phyloP scores from a whole-genome alignment of 2,113 vertebrate genomes.

The Chaetura pelagica region DNA sequence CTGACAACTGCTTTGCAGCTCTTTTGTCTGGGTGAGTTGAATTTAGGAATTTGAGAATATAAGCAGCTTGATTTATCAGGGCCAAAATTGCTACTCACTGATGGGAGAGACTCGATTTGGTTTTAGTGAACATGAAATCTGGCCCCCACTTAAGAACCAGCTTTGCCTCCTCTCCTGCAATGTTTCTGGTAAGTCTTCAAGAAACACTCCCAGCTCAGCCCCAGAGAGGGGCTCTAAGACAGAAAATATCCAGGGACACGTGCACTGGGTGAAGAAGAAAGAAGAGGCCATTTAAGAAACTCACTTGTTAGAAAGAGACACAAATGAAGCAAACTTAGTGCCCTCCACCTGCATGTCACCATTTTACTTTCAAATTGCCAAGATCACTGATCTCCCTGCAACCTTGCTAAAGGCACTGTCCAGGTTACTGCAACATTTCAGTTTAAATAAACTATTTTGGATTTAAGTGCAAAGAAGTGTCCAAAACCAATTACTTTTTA shows the following conservation, averaged over 20 bases:
- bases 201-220: background rate
- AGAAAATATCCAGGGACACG: background rate
- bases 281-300: background rate
- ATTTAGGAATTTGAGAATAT: background rate
- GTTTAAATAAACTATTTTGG: background rate
- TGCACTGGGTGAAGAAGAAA: background rate
- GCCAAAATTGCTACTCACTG: background rate
- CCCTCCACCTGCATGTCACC: background rate
- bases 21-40: background rate
- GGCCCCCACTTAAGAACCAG: background rate
- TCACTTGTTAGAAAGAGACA: background rate
- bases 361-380: background rate
- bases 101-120: fast-evolving
- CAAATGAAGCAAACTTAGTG: background rate
- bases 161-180: background rate
- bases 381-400: background rate
- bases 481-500: background rate
- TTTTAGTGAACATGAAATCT: background rate
- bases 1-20: background rate
- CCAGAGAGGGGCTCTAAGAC: fast-evolving
- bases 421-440: background rate
- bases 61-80: background rate
- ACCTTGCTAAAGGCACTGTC: slow-evolving; percentile 2
- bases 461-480: background rate
- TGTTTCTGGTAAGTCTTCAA: background rate